Evolutionary conservation across 2,797 vertebrate genomes (phyloP).

Genomic region (Poeciliopsis presidionis): DNA sequence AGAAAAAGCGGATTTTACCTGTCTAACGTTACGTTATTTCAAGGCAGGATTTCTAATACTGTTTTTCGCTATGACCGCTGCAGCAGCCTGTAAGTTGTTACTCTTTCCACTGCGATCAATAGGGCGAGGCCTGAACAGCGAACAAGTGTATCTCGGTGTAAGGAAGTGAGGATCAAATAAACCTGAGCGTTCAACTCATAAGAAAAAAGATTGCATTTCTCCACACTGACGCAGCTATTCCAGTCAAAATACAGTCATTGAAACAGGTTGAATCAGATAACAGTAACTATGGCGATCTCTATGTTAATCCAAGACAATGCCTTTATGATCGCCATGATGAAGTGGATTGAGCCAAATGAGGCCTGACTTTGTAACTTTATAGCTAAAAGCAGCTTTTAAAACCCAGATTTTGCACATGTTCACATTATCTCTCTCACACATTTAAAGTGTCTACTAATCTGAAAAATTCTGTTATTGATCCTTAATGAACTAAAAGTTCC

Average conservation of each 20-base stretch:
- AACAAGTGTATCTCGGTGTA: neutral
- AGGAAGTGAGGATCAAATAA: neutral
- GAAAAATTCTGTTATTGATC: neutral
- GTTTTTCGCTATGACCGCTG: neutral
- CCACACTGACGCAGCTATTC: neutral
- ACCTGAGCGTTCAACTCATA: neutral
- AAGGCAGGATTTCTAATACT: neutral
- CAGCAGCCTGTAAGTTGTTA: neutral
- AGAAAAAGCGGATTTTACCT: neutral
- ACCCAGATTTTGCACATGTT: neutral
- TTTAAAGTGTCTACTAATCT: neutral
- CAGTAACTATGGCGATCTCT: neutral
- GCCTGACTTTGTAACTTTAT: neutral
- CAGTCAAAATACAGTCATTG: neutral
- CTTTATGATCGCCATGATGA: neutral
- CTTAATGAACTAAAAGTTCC: neutral
- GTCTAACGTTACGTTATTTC: neutral
- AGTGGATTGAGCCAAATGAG: neutral
- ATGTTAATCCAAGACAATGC: neutral
- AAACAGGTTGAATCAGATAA: neutral
- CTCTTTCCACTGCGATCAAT: neutral
- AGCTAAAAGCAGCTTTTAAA: neutral
- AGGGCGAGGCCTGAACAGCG: neutral
- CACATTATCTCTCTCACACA: neutral
- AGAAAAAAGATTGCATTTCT: neutral